Percentiles rank a stretch among this genome's conserved stretches.
These are phyloP conservation scores for Pandemis cinnamomeana DNA, from an alignment of 2,888 invertebrate species.

Conservation along the genomic window DNA sequence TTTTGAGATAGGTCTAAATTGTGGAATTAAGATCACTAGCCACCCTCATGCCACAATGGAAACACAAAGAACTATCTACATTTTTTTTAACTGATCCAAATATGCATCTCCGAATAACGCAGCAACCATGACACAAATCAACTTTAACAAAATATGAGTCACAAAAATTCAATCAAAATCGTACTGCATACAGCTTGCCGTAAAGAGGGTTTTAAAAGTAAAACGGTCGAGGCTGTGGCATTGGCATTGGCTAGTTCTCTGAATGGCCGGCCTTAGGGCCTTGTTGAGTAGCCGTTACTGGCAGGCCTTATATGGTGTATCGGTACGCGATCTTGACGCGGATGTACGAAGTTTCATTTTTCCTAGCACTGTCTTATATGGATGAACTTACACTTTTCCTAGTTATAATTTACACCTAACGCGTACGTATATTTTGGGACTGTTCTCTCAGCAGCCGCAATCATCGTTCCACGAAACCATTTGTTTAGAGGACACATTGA, in stretches of 20 bases:
- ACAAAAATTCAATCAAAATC: slow-evolving; percentile 39
- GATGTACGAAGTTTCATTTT: background rate
- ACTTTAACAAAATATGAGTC: slow-evolving; percentile 24
- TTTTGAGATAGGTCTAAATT: background rate
- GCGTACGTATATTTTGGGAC: no score
- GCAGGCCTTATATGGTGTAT: slow-evolving; percentile 60
- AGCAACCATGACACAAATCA: slow-evolving; percentile 17
- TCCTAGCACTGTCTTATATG: background rate
- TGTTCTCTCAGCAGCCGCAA: background rate
- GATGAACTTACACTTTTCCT: background rate
- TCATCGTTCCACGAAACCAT: no score
- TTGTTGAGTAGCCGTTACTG: slow-evolving; percentile 67
- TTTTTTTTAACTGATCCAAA: background rate
- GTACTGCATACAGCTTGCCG: slow-evolving; percentile 22
- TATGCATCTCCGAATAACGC: background rate
- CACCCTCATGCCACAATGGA: no score
- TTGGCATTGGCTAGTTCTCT: slow-evolving; percentile 67
- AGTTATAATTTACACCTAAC: background rate
- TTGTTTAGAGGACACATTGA: no score
- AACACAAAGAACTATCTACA: background rate
- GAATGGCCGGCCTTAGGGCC: slow-evolving; percentile 61
- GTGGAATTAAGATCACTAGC: no score
- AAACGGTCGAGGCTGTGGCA: slow-evolving; percentile 63
- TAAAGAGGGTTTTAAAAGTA: slow-evolving; percentile 56
- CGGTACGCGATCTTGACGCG: slow-evolving; percentile 39